Evolutionary conservation across 2,888 invertebrate species (phyloP), one percentile per base, ranked within the genome.

Genomic region (Diaperis boleti): DNA sequence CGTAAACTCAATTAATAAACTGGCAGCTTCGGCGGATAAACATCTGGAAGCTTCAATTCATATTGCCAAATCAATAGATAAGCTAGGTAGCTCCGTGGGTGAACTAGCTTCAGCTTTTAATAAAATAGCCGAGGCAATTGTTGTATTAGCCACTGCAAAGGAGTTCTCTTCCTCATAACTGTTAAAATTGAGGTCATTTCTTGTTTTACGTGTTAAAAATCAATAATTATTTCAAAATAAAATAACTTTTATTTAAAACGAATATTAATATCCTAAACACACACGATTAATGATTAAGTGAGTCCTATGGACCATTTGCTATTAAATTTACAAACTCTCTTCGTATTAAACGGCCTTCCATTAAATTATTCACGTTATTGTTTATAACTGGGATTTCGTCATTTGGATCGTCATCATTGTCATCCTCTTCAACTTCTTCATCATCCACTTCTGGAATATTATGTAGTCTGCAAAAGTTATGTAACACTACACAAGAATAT

Each of bases 401-500:
- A 13, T 37, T 14, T 37, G n/a, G n/a, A n/a, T n/a, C n/a, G n/a
- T n/a, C n/a, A n/a, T 37, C 37, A 8, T 37, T 14, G 11, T 10
- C 11, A 3, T 37, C 14, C 4, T 37, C 37, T 13, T 37, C 37
- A 10, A 14, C 13, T 7, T 33, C 33, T 33, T 33, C 33, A n/a
- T 33, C 33, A 3, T 33, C 33, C 10, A 4, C 10, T 13, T 37
- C 37, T 3, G 37, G 37, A 2, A 37, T 5, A 13, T 37, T 37
- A 37, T 5, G 14, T 6, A 13, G 11, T 10, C 3, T 3, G 8
- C 37, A 13, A 13, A 37, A 14, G 8, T 37, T 37, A 13, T 37
- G 37, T 13, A 37, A 37, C 3, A 37, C 13, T 13, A 37, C 14
- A 37, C 37, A 37, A 37, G 37, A 37, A 13, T 37, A 13, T 13